Percentiles rank a stretch among this genome's conserved stretches.
Evolutionary conservation across 2,113 vertebrate genomes (phyloP).

Genomic region (Neopipo cinnamomea): DNA sequence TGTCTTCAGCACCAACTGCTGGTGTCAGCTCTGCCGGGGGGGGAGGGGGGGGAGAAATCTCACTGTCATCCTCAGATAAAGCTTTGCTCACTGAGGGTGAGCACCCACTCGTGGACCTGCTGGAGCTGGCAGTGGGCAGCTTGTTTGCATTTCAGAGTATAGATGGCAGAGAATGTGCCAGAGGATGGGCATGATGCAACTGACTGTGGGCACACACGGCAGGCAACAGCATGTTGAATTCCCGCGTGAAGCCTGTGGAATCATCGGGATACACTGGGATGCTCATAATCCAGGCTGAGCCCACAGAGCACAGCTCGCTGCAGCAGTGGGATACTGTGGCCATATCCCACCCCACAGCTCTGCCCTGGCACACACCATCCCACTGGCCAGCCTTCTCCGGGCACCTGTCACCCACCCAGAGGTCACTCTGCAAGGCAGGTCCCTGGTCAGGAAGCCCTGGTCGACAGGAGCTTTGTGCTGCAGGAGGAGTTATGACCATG

Average conservation of each 20-base stretch:
- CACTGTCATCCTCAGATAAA: not conserved
- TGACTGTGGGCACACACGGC: not conserved
- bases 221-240: not conserved
- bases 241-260: accelerated
- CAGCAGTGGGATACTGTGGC: not conserved
- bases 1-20: not conserved
- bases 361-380: not conserved
- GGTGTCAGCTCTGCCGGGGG: not conserved
- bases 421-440: not conserved
- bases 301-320: not conserved
- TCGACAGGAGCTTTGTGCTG: not conserved
- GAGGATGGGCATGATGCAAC: not conserved
- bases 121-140: not conserved
- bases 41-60: too few species aligned
- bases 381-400: not conserved
- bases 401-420: accelerated
- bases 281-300: not conserved
- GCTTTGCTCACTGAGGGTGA: not conserved
- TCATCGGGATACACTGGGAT: not conserved
- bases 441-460: not conserved
- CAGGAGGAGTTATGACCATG: accelerated
- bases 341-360: accelerated
- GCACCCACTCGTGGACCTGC: not conserved
- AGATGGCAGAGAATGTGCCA: not conserved
- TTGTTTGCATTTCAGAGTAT: not conserved